Evolutionary conservation across 2,113 vertebrate species (phyloP), one percentile per base, ranked within the genome.

Genomic region (Brachypodius melanocephalos): DNA sequence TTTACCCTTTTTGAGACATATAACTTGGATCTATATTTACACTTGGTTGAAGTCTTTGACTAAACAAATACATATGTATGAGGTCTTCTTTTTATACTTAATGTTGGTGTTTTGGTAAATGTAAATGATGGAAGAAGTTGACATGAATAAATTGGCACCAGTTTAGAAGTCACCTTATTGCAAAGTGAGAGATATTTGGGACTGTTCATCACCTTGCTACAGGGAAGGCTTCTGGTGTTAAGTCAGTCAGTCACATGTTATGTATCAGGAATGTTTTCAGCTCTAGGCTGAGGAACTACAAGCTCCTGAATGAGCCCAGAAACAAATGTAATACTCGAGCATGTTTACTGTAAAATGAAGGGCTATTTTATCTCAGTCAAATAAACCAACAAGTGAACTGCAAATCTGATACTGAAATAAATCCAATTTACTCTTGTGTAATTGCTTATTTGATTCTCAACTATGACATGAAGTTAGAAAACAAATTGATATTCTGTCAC

Each of bases 381-480:
- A 90, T 78, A 81, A 82, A 84, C 87, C 67, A 90, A 75, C 63
- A 95, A 92, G 57, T 62, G 42, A 59, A 69, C 93, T 77, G 48
- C 82, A 97, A 96, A 88, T 95, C 84, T 89, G 94, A 95, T 95
- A 93, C 45, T 81, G 89, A 97, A 97, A 97, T 97, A 97, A 97
- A 97, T 98, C 96, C 90, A 95, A 95, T 97, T 98, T 96, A 93
- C 88, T 90, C 68, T 95, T 68, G 29, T 91, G 94, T 97, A 97
- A 98, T 97, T 97, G 94, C 96, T 97, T 97, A 96, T 97, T 97
- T 98, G 97, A 97, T 97, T 97, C 94, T 95, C 83, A 95, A 96
- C 49, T 86, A 97, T 96, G 97, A 96, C 97, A 96, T 80, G 87
- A 92, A 87, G 95, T 97, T 97, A 96, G 95, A 94, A 97, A 90